Evolutionary conservation across 2,797 vertebrate genomes (phyloP).

Genomic region (Etheostoma nigrum): DNA sequence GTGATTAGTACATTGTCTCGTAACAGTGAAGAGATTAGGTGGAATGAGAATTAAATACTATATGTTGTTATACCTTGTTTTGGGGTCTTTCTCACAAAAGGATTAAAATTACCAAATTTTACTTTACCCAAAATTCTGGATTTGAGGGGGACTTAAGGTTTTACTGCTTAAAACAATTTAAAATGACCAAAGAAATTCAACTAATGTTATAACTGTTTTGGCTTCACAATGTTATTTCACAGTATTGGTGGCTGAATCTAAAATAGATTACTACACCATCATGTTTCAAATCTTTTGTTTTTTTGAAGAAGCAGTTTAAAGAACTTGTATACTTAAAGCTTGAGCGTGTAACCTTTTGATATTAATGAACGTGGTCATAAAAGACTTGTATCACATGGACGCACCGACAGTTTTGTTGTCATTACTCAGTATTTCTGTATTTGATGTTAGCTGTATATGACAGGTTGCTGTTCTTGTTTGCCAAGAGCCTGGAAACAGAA

Average conservation of each 20-base stretch:
- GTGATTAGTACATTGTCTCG: background rate
- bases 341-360: too few relatives aligned
- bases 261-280: background rate
- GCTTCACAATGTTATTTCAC: background rate
- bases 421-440: background rate
- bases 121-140: background rate
- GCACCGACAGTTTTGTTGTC: too few relatives aligned
- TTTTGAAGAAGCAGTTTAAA: background rate
- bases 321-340: background rate
- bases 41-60: background rate
- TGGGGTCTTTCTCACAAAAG: background rate
- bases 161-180: background rate
- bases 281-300: background rate
- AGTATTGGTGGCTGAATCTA: background rate
- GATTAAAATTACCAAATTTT: background rate
- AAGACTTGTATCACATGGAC: too few relatives aligned
- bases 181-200: background rate
- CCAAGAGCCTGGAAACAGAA: constrained; percentile 44
- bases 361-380: too few relatives aligned
- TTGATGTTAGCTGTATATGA: constrained; percentile 27
- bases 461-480: constrained; percentile 41
- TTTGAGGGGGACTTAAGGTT: constrained; percentile 15
- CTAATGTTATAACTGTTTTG: background rate
- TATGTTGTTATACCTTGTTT: background rate
- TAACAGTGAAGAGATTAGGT: background rate